These are phyloP conservation scores for Drosophila prolongata DNA, from an alignment of 2,888 invertebrate genomes.

Conservation along the genomic window DNA sequence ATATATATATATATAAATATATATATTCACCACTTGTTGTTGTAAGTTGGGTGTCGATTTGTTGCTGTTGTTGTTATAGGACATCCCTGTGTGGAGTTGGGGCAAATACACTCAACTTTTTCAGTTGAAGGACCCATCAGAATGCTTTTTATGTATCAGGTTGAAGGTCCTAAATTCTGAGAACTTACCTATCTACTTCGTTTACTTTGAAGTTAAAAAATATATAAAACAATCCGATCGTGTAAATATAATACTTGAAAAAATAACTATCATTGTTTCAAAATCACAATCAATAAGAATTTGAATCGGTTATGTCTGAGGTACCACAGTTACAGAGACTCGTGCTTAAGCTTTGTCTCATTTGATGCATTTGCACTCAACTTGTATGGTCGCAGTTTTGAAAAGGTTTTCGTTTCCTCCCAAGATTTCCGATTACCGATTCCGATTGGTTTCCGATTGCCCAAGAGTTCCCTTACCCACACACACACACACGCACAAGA, in stretches of 20 bases:
- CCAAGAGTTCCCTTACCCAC: slow-evolving; percentile 16
- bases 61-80: neutral
- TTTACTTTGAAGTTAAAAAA: no score
- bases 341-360: neutral
- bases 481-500: slow-evolving; percentile 14
- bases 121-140: neutral
- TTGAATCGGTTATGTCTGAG: no score
- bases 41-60: slow-evolving; percentile 18
- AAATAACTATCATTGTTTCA: no score
- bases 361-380: neutral
- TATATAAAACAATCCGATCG: no score
- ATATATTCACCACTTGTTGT: slow-evolving; percentile 28
- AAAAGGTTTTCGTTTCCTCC: slow-evolving; percentile 11
- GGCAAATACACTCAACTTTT: neutral
- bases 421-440: slow-evolving; percentile 43
- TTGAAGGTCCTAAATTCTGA: neutral
- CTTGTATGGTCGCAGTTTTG: neutral
- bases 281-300: no score
- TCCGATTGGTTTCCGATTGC: slow-evolving; percentile 47
- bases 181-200: no score
- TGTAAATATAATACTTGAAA: no score
- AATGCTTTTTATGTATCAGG: neutral
- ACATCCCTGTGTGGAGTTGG: neutral
- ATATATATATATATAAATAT: neutral
- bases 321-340: no score